Conservation (phyloP, 2,797 vertebrate species). For the Sorex maritimensis region DNA sequence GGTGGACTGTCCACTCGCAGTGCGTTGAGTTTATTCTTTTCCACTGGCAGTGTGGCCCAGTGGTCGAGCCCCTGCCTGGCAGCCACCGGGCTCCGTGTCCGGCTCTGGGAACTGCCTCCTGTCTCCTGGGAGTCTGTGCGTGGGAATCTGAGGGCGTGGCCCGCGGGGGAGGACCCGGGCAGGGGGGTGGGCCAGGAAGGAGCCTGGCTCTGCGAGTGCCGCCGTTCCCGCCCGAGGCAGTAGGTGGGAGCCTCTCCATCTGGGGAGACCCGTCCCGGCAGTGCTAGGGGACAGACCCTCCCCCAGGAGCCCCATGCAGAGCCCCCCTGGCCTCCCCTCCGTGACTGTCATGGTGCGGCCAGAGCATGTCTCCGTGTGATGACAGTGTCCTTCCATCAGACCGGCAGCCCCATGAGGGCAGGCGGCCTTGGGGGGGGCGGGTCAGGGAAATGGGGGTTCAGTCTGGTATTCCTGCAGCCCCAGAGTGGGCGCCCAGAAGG, state of each 20-base stretch:
- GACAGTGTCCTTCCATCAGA: background rate
- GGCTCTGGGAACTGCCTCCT: no score
- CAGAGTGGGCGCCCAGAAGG: background rate
- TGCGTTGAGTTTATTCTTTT: no score
- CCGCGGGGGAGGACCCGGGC: no score
- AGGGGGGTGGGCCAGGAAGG: background rate
- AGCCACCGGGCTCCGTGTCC: background rate
- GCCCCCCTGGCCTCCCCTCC: background rate
- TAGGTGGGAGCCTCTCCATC: no score
- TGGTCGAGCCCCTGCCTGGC: no score
- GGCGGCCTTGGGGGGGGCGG: background rate
- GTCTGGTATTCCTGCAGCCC: background rate
- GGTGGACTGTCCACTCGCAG: no score
- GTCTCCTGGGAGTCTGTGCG: no score
- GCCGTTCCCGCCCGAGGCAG: background rate
- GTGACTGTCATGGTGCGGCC: background rate
- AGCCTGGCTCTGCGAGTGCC: background rate
- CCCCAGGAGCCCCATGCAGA: background rate
- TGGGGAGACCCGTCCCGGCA: background rate
- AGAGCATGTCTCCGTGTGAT: accelerated
- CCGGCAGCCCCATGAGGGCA: accelerated
- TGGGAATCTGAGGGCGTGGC: no score
- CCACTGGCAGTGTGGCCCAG: no score
- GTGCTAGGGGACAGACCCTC: background rate
- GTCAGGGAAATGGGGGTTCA: accelerated